Evolutionary conservation across 2,113 vertebrate genomes (phyloP), one percentile per base, ranked within the genome.

Genomic region (Bettongia penicillata): DNA sequence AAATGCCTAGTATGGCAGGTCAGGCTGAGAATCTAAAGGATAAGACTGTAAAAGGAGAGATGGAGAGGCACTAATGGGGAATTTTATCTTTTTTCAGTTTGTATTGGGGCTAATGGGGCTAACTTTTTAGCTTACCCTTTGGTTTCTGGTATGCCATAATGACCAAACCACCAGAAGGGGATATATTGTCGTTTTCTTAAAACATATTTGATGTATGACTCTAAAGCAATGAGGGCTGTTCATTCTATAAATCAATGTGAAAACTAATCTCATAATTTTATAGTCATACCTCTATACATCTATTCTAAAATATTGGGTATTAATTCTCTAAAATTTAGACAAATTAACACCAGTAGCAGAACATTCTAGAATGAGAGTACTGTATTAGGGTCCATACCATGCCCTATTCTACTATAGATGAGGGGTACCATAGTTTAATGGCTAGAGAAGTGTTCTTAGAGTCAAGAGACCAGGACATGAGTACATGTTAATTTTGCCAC

Each of bases 41-140:
- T 31, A n/a, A 9, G 10, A 7, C 3, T 47, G 3, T 1, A 25
- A 8, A 0, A 2, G 48, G 3, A 26, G 53, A 61, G 43, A n/a
- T 84, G 6, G 25, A 23, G 5, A 57, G 6, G 4, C 0, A 11
- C 8, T 0, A 12, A 6, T 19, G 1, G 22, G 0, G 2, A n/a
- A 26, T 37, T 16, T 23, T 43, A 3, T 31, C 51, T 22, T 23
- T 0, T 53, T n/a, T 28, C 3, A 1, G 8, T 37, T 77, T 24
- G 12, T 2, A 24, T 47, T 43, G 3, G 53, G 2, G 51, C 9
- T 7, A 28, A 48, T 11, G 22, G 24, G 23, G 57, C 50, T 11
- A 12, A 11, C 28, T 25, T 4, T 90, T 11, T 53, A 84, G 92
- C 53, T 90, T 90, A 23, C 12, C 51, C 91, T 48, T 89, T 50